Evolutionary conservation across 1,140 invertebrate genomes (phyloP), one percentile per base, ranked within the genome.

Genomic region (Apis cerana): DNA sequence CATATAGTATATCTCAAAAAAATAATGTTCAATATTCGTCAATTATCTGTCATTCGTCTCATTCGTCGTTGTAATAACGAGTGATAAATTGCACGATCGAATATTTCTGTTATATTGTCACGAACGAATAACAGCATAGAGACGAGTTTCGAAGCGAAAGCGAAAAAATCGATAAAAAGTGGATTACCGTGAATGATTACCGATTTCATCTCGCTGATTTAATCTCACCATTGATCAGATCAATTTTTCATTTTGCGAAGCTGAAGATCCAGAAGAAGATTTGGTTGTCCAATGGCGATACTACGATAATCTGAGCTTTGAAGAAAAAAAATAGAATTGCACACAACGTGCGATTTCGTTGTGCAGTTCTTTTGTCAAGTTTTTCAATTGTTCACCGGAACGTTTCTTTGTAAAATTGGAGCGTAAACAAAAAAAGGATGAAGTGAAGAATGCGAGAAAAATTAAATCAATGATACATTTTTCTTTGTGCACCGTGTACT

Each of bases 141-240:
- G 11, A 17, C 19, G 17, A 52, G 75, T 15, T 76, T 54, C 75
- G 17, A 23, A n/a, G 17, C 10, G 64, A 10, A 19, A 69, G 21
- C 23, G 58, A 58, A 75, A 75, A 67, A 33, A 56, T 70, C 76
- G 27, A 62, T n/a, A n/a, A 33, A 48, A 86, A 86, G 56, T 83
- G 70, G 80, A 84, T 87, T 84, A 83, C 21, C 52, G 59, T 33
- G 17, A 87, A 83, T 80, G 65, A 87, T 68, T 43, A 27, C 54
- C 27, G 65, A n/a, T 72, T 52, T 67, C 71, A 62, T n/a, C 48
- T 75, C 17, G 21, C 7, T 65, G 33, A 76, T 82, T 71, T 83
- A 59, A 83, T 79, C 69, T 68, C n/a, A 17, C 11, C 56, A 50
- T 48, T 61, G 69, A n/a, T 33, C 23, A 23, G 1, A 56, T 79